These are phyloP conservation scores for Lontra canadensis DNA, from an alignment of 2,113 vertebrate genomes.

Conservation along the genomic window DNA sequence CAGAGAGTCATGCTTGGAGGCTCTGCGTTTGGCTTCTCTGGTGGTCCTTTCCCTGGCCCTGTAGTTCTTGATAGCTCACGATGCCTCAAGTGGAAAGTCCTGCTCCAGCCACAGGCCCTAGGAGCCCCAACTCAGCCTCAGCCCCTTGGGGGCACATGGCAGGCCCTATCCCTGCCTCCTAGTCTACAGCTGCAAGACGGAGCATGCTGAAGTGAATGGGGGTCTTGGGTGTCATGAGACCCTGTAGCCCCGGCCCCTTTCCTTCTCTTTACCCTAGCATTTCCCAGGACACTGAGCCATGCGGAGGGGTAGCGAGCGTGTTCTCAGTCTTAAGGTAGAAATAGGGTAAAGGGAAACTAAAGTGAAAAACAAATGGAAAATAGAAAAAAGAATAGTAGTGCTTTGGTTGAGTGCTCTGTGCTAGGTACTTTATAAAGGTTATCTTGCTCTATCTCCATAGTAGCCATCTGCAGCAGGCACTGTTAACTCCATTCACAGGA, in stretches of 20 bases:
- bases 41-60: neutral
- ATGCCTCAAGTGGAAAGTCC: neutral
- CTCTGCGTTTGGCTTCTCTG: neutral
- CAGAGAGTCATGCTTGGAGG: neutral
- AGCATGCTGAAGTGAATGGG: fast-evolving
- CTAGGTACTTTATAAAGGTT: neutral
- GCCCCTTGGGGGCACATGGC: neutral
- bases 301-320: neutral
- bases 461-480: neutral
- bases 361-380: neutral
- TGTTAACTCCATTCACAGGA: neutral
- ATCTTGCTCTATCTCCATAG: neutral
- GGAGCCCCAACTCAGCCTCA: neutral
- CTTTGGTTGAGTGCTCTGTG: no score
- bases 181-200: neutral
- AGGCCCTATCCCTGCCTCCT: neutral
- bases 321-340: neutral
- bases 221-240: no score
- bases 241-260: no score
- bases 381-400: neutral
- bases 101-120: neutral
- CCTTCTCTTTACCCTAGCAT: neutral
- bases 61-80: neutral
- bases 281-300: neutral
- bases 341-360: neutral